Conservation (phyloP, 2,888 invertebrate genomes). For the Standfussiana lucernea region DNA sequence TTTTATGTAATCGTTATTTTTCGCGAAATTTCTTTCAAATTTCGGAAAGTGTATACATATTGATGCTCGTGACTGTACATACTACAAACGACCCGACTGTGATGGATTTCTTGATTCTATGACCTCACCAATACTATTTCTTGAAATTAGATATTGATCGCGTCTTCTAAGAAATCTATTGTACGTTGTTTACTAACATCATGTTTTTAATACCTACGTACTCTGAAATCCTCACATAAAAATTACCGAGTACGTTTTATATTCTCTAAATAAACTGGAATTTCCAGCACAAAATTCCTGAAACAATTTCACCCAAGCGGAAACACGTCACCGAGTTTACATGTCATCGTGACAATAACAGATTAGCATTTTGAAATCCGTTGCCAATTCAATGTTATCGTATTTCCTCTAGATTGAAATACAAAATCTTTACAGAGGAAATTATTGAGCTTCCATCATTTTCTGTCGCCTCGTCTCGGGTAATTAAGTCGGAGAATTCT, state of each 20-base stretch:
- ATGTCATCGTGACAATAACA: slow-evolving; percentile 28
- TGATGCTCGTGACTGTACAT: no score
- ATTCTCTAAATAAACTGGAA: slow-evolving; percentile 28
- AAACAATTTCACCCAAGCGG: slow-evolving; percentile 25
- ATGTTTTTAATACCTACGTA: slow-evolving; percentile 8
- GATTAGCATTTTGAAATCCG: slow-evolving; percentile 30
- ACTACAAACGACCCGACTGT: slow-evolving; percentile 7
- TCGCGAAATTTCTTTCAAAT: no score
- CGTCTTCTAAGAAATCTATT: slow-evolving; percentile 30
- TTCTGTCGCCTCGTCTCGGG: not conserved
- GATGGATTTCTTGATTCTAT: slow-evolving; percentile 18
- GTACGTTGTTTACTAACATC: slow-evolving; percentile 12
- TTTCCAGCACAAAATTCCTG: slow-evolving; percentile 18
- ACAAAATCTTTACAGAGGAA: slow-evolving; percentile 1
- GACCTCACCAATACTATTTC: slow-evolving; percentile 18
- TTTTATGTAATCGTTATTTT: no score
- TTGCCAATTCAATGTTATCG: slow-evolving; percentile 30
- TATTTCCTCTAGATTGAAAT: slow-evolving; percentile 15
- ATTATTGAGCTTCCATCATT: slow-evolving; percentile 15
- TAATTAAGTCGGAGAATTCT: slow-evolving; percentile 38
- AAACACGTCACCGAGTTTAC: slow-evolving; percentile 31
- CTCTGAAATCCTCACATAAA: slow-evolving; percentile 13
- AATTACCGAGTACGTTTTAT: slow-evolving; percentile 8
- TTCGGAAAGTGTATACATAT: no score
- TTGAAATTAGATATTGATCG: slow-evolving; percentile 31